Evolutionary conservation across 30 jellyfish, hydroid and myxozoan genomes (phyloP), one percentile per base, ranked within the genome.

Genomic region (Nemopilema nomurai): DNA sequence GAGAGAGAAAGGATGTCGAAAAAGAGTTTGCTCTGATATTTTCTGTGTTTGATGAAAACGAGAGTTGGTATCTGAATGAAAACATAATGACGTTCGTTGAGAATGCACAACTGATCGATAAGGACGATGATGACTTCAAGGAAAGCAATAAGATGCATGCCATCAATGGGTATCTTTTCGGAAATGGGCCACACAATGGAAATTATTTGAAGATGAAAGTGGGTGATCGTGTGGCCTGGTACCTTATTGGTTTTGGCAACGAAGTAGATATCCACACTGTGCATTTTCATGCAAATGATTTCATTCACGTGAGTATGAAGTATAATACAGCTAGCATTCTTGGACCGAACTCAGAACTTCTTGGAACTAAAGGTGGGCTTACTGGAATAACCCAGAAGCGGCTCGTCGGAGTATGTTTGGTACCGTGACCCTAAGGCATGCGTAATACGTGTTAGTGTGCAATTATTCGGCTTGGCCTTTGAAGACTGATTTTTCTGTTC

Each of bases 241-340:
- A 84, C 66, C 49, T 84, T 76, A 41, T 84, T 49, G 92, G 92
- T 0, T 72, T 84, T 64, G 92, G 92, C 1, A 84, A 84, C 77
- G 92, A 84, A 69, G 92, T 84, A 50, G 92, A 84, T 63, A 84
- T 84, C 49, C 92, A 84, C 87, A 84, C 92, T 1, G 87, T 84
- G 49, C 92, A 84, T 62, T 84, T 84, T 66, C 92, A 84, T 66
- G 92, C 82, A 18, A 74, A 84, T 53, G 80, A 74, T 62, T 84
- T 84, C 63, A 73, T 72, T 0, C 86, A 74, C 20, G 92, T 84
- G 31, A 73, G 82, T 73, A 30, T 24, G 7, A 27, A 1, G 53
- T 23, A 28, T 51, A n/a, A 26, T 13, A 4, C 1, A 62, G 16
- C 24, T 17, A 62, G 53, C 1, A 19, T n/a, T n/a, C n/a, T n/a